Base-by-base conservation (phyloP, 2,113 vertebrate species). In the Poicephalus meyeri region DNA sequence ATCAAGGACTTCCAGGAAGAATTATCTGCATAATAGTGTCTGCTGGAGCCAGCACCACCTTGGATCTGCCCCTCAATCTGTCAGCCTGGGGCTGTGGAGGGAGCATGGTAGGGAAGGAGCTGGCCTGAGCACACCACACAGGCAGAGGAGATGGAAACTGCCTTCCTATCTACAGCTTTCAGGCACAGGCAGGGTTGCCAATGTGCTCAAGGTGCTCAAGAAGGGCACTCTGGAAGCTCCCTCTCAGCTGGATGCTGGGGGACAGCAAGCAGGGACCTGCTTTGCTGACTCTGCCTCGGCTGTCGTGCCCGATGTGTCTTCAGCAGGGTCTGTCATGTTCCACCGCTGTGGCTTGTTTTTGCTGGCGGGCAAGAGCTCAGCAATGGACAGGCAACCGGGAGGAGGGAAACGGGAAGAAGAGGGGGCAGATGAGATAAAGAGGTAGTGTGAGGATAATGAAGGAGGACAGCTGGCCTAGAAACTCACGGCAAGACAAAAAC, bases 401-500 rank as follows among this genome's bases (percentile, higher is more conserved):
- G 47, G 79, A 93, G 63, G 71, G 63, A 47, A 93, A 82, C 11
- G 0, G 63, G 33, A 60, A 53, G 71, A 73, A 85, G 87, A 95
- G 70, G 86, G 93, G 77, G 46, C 81, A 89, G 93, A 64, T 10
- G 44, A 89, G 84, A 95, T 60, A 81, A 71, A 87, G 64, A 94
- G 84, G 80, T 91, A 69, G 56, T 2, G 11, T 94, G 92, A 97
- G 63, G 65, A 91, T 96, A 95, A 96, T 86, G 86, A 90, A 93
- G 89, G 95, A 91, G 81, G 96, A 96, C 95, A 95, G 91, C 66
- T 96, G 96, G 91, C 97, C 96, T 97, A 96, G 97, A 96, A 97
- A 58, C 56, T 80, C 72, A 20, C 1, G 0, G 76, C 42, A 86
- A 89, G 60, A 19, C 71, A 87, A 68, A 55, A 47, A 16, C 10